Base-by-base conservation (phyloP, 2,113 vertebrate genomes). In the Aythya baeri region DNA sequence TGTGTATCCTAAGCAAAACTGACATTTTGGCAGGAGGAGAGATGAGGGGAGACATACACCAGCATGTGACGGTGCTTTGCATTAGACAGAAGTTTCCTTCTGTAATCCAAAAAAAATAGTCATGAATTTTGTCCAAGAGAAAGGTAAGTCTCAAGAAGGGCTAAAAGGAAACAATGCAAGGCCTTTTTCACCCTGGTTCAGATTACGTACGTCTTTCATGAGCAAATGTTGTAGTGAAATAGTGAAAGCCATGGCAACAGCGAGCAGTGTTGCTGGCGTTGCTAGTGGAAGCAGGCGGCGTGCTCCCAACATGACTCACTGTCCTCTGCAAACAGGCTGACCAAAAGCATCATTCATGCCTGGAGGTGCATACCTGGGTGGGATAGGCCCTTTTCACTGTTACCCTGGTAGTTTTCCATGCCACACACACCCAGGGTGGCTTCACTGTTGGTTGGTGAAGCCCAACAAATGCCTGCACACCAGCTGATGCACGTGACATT, bases 21-120 rank as follows among this genome's bases (percentile, higher is more conserved):
- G 92, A 74, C 83, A 21, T 86, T 88, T 92, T 93, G 89, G 83
- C 76, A 86, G 49, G 7, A 49, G 41, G 8, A 65, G 65, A 96
- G 52, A 76, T 74, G 78, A 93, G n/a, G 55, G 58, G 66, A 91
- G 61, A 55, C 0, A 0, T 20, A 3, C 15, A 73, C 62, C 88
- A 91, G 70, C 73, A 63, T 0, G 2, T 66, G 79, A 84, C 6
- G 1, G 55, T 62, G 70, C 59, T 90, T 90, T 17, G 44, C 89
- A 92, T 95, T 86, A 94, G 88, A 63, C 66, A 62, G 76, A 71
- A 89, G 91, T 95, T 90, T 94, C 79, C 91, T 90, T 80, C 58
- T n/a, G 21, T 71, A 73, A 62, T 43, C 62, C 72, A 92, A 76
- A 93, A 94, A 86, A 85, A 95, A 95, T 61, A 88, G 44, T 71